phyloP scores from a whole-genome alignment of 2,888 invertebrate species.

The Druceiella hillmani region DNA sequence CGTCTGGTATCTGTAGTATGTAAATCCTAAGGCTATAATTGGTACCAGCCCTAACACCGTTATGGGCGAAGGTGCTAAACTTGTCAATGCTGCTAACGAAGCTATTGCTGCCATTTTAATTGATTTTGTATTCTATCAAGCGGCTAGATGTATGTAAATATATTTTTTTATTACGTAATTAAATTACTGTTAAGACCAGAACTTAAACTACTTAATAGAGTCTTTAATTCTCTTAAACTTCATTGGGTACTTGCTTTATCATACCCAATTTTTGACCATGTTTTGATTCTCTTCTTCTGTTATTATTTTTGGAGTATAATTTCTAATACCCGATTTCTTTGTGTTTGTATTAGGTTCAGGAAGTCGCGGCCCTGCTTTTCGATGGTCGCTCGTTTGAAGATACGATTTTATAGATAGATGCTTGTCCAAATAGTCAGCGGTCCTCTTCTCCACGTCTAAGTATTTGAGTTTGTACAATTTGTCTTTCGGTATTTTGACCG shows the following conservation, averaged over 20 bases:
- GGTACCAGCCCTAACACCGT: conserved; percentile 71
- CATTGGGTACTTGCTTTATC: conserved; percentile 29
- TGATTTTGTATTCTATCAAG: background rate
- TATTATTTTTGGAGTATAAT: conserved; percentile 67
- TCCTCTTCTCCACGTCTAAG: conserved; percentile 35
- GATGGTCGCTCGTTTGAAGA: conserved; percentile 46
- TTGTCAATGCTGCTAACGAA: conserved; percentile 40
- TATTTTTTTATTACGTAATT: no score
- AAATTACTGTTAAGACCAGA: no score
- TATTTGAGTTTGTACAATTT: conserved; percentile 43
- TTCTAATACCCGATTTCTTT: conserved; percentile 59
- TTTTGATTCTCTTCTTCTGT: conserved; percentile 51
- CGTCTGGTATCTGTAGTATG: conserved; percentile 73
- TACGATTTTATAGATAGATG: conserved; percentile 53
- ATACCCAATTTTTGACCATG: conserved; percentile 62
- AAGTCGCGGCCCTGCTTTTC: conserved; percentile 30
- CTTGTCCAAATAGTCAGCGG: conserved; percentile 43
- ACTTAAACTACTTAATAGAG: background rate
- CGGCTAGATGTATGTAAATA: background rate
- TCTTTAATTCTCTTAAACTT: background rate
- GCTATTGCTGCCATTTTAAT: conserved; percentile 46
- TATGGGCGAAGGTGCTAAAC: conserved; percentile 58
- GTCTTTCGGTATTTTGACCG: conserved; percentile 47
- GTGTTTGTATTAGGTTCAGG: conserved; percentile 29
- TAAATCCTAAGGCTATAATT: conserved; percentile 73